Conservation (phyloP, 2,888 invertebrate species). For the Malthinus seriepunctatus region DNA sequence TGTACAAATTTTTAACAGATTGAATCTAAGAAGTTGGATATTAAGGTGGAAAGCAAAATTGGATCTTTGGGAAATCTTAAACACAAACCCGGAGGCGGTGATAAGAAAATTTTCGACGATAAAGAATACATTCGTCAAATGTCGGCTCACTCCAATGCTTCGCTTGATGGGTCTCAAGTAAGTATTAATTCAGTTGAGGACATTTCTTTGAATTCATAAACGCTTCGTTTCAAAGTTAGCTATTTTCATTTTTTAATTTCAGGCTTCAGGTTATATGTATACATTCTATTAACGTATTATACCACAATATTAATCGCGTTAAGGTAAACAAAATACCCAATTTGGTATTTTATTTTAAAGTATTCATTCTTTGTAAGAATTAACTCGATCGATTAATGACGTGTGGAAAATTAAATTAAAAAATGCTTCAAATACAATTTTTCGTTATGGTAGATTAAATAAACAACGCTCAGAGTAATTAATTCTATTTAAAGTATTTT, state of each 20-base stretch:
- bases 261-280: conserved; percentile 45
- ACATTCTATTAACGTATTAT: conserved; percentile 42
- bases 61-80: conserved; percentile 90
- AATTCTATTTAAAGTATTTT: no score
- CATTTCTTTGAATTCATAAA: neutral
- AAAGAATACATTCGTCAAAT: conserved; percentile 85
- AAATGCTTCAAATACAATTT: no score
- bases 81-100: conserved; percentile 91
- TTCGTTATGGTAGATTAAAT: no score
- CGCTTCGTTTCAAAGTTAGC: neutral
- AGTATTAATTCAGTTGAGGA: conserved; percentile 34
- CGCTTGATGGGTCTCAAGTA: conserved; percentile 62
- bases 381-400: no score
- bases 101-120: conserved; percentile 92
- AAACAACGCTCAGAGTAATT: no score
- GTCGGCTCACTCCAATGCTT: conserved; percentile 57
- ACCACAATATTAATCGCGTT: conserved; percentile 20
- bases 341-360: neutral
- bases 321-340: conserved; percentile 8
- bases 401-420: no score
- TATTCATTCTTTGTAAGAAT: no score
- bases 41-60: conserved; percentile 91
- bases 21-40: conserved; percentile 86
- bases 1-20: conserved; percentile 62
- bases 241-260: conserved; percentile 35